These are phyloP conservation scores for Probaryconus sp. DNA, from an alignment of 1,140 invertebrate genomes.

Conservation along the genomic window DNA sequence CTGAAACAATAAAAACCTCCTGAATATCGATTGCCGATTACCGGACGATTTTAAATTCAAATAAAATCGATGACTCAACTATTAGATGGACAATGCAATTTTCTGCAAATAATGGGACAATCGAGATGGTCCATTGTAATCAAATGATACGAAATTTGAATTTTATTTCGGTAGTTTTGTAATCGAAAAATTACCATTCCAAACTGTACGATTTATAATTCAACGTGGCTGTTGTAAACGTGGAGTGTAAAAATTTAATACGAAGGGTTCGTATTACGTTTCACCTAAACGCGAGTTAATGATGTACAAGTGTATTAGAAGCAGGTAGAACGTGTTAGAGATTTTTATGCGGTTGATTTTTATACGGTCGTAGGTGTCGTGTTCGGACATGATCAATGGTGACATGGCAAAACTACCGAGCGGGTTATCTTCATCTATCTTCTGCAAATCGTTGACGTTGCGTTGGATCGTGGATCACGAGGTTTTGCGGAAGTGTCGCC, in stretches of 20 bases:
- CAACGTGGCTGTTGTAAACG: no score
- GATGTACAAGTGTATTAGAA: slow-evolving; percentile 28
- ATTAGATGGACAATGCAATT: no score
- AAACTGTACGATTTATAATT: no score
- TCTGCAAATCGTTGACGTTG: slow-evolving; percentile 24
- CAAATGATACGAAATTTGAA: no score
- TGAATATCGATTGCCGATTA: slow-evolving; percentile 8
- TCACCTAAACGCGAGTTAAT: slow-evolving; percentile 37
- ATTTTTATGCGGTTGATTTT: no score
- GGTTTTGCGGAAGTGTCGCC: slow-evolving; percentile 32
- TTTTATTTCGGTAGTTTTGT: no score
- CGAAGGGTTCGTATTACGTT: slow-evolving; percentile 23
- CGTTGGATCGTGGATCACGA: slow-evolving; percentile 10
- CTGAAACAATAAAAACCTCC: neutral
- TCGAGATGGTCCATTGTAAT: no score
- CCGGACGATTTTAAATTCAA: no score
- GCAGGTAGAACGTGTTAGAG: slow-evolving; percentile 35
- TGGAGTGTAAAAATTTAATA: slow-evolving; percentile 24
- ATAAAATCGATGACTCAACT: no score
- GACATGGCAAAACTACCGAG: slow-evolving; percentile 43
- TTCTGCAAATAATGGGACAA: no score
- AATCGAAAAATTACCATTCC: no score
- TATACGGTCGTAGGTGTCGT: slow-evolving; percentile 24
- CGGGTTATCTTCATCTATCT: slow-evolving; percentile 45
- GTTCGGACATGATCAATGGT: slow-evolving; percentile 38